phyloP scores from a whole-genome alignment of 1,140 invertebrate genomes.

The Maconellicoccus hirsutus region DNA sequence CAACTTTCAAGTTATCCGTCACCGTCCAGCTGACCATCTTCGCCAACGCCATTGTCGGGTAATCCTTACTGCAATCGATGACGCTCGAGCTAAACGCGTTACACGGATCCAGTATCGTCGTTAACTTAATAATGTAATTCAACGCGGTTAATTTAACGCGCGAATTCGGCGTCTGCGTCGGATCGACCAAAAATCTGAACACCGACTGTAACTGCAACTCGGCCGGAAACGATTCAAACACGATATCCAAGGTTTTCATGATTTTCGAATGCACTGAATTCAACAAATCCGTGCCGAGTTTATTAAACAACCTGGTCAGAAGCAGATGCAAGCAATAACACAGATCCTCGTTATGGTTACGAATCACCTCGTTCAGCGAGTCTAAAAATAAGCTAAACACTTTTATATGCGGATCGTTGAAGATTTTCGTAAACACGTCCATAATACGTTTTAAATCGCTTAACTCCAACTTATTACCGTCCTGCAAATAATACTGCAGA shows the following conservation, averaged over 20 bases:
- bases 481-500: conserved; percentile 59
- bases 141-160: conserved; percentile 69
- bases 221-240: conserved; percentile 51
- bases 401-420: conserved; percentile 94
- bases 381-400: conserved; percentile 86
- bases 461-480: conserved; percentile 52
- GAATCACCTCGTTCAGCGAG: conserved; percentile 75
- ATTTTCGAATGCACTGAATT: conserved; percentile 83
- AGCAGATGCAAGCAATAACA: conserved; percentile 84
- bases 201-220: conserved; percentile 50
- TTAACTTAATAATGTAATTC: conserved; percentile 59
- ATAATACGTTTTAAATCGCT: conserved; percentile 67
- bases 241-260: conserved; percentile 69
- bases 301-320: conserved; percentile 64
- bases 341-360: conserved; percentile 72
- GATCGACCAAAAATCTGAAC: conserved; percentile 69
- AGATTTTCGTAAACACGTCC: conserved; percentile 90
- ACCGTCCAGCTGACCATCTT: conserved; percentile 42
- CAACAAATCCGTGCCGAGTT: conserved; percentile 78
- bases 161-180: conserved; percentile 77
- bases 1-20: conserved; percentile 48
- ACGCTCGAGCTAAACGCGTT: conserved; percentile 33
- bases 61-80: conserved; percentile 36
- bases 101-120: conserved; percentile 41
- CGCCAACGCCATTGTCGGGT: conserved; percentile 46